Evolutionary conservation across 2,888 invertebrate genomes (phyloP).

Genomic region (Dromius quadrimaculatus): DNA sequence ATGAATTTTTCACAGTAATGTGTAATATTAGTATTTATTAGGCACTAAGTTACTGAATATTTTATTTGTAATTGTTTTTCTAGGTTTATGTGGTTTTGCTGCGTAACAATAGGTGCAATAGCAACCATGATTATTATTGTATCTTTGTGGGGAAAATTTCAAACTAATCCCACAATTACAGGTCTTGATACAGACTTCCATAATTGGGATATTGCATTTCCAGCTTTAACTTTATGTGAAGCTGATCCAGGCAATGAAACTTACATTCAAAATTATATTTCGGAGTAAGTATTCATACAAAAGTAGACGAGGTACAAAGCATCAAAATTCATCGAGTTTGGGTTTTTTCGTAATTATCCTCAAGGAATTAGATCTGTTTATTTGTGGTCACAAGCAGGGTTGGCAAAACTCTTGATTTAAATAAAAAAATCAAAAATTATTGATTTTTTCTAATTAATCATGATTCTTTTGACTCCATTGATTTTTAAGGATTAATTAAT

Average conservation of each 20-base stretch:
- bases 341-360: not conserved
- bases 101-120: slow-evolving; percentile 76
- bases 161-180: slow-evolving; percentile 86
- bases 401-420: no score
- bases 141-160: slow-evolving; percentile 85
- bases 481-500: no score
- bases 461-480: no score
- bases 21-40: no score
- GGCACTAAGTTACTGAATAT: no score
- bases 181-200: slow-evolving; percentile 85
- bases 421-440: no score
- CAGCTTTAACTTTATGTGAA: slow-evolving; percentile 78
- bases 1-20: no score
- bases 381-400: no score
- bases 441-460: no score
- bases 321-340: not conserved
- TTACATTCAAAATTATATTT: slow-evolving; percentile 58
- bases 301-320: slow-evolving; percentile 1
- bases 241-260: slow-evolving; percentile 60
- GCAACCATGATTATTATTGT: slow-evolving; percentile 81
- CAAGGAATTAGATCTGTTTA: no score
- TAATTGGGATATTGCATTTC: slow-evolving; percentile 83
- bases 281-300: slow-evolving; percentile 54
- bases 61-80: slow-evolving; percentile 21
- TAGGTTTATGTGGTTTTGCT: slow-evolving; percentile 85